Conservation (phyloP, 2,113 vertebrate species). For the Crotalus tigris region DNA sequence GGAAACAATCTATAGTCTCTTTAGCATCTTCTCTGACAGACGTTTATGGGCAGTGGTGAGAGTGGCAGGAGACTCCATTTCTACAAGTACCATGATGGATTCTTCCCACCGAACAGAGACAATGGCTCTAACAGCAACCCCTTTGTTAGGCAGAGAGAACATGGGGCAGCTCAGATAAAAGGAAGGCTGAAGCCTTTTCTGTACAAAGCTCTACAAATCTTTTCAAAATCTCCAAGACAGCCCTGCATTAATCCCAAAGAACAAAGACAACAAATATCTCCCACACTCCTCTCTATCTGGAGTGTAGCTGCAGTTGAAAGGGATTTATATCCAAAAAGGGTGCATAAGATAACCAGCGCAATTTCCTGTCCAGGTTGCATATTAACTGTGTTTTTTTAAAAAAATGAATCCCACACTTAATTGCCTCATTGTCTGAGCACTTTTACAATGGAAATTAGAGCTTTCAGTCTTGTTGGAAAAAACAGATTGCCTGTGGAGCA, state of each 20-base stretch:
- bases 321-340: background rate
- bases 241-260: background rate
- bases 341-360: background rate
- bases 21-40: background rate
- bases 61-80: background rate
- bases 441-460: background rate
- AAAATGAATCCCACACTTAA: background rate
- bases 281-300: background rate
- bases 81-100: background rate
- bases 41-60: background rate
- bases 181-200: conserved; percentile 3
- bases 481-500: background rate
- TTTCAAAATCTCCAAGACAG: background rate
- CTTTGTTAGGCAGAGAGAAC: conserved; percentile 9
- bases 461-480: background rate
- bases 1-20: background rate
- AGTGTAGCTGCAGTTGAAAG: background rate
- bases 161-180: background rate
- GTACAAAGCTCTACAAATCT: background rate
- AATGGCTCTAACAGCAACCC: conserved; percentile 1
- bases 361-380: background rate
- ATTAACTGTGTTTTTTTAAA: background rate
- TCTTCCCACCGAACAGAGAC: background rate
- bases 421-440: background rate
- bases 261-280: background rate